Evolutionary conservation across 1,140 invertebrate species (phyloP), one percentile per base, ranked within the genome.

Genomic region (Drosophila arawakana): DNA sequence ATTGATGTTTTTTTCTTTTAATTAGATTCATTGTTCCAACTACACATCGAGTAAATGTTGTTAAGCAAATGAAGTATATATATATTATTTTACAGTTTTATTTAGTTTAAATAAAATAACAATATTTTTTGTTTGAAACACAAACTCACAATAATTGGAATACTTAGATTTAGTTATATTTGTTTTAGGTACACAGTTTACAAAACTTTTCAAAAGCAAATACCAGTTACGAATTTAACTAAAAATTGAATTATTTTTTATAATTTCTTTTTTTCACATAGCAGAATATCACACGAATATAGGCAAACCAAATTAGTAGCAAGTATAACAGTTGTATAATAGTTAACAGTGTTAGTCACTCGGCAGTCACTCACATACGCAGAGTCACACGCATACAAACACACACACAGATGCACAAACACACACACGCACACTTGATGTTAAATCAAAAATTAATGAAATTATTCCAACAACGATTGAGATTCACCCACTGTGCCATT

Each of bases 261-360:
- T 66, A 41, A n/a, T 63, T 60, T 67, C 57, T 55, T n/a, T 43
- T 73, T 59, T 30, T 59, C 75, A 76, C 60, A 65, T 76, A 74
- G 74, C 65, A 84, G 79, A 88, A 88, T 88, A 89, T 89, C 83
- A 88, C 84, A 88, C 82, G 62, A 85, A 84, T 85, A 78, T 71
- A 86, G 77, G 76, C 79, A 76, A 77, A 86, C 55, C 39, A 71
- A 76, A 82, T 74, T 30, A 30, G 37, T 69, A 86, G 82, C 69
- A 73, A 78, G 75, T 75, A 72, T 80, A 81, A 88, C 72, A 85
- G 74, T 80, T 78, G 60, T 60, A 71, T 86, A 86, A 85, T 74
- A 88, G 78, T 80, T 76, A 80, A 83, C 72, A 72, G 65, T 84
- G 11, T 49, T n/a, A 11, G 4, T 43, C n/a, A 43, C 41, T 43